Evolutionary conservation across 1,140 invertebrate species (phyloP), one percentile per base, ranked within the genome.

Genomic region (Ptiloglossa arizonensis): DNA sequence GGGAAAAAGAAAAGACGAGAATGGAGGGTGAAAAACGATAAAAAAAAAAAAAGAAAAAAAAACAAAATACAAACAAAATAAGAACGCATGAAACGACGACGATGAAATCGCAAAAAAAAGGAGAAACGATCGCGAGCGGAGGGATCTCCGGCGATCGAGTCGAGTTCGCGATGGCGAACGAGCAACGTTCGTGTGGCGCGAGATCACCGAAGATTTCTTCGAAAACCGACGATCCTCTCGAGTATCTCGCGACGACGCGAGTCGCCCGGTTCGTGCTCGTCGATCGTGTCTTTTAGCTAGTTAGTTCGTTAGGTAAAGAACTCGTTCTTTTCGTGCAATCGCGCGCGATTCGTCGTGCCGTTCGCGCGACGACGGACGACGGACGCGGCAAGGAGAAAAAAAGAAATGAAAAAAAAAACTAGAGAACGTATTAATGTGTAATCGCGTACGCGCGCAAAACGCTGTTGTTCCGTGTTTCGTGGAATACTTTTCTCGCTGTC

Each of bases 231-330:
- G 67, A 81, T 81, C 54, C 32, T 80, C 38, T 80, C 38, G 69
- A 48, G 19, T 73, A 68, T 15, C 35, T 22, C n/a, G 35, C 60
- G 54, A 56, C 59, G 32, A 52, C 52, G 32, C 41, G 54, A 27
- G 41, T 50, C 70, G 72, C 79, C 41, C 50, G 64, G n/a, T n/a
- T 57, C 24, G 32, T 50, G 52, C 56, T 62, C 56, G 64, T 48
- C 79, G 72, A 81, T 81, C 56, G 75, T 27, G 75, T 35, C 50
- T 54, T n/a, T 82, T 81, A 82, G 60, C 29, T 50, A 59, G 52
- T 32, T 78, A 62, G 80, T 82, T 41, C 77, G 50, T 46, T 82
- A 41, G 41, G 41, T 63, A 44, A 57, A 29, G 48, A 48, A 71
- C 38, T 66, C 64, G 27, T 56, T 56, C 44, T 66, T 64, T 52